Evolutionary conservation across 2,797 vertebrate genomes (phyloP), one percentile per base, ranked within the genome.

Genomic region (Sebastes matsubarae): DNA sequence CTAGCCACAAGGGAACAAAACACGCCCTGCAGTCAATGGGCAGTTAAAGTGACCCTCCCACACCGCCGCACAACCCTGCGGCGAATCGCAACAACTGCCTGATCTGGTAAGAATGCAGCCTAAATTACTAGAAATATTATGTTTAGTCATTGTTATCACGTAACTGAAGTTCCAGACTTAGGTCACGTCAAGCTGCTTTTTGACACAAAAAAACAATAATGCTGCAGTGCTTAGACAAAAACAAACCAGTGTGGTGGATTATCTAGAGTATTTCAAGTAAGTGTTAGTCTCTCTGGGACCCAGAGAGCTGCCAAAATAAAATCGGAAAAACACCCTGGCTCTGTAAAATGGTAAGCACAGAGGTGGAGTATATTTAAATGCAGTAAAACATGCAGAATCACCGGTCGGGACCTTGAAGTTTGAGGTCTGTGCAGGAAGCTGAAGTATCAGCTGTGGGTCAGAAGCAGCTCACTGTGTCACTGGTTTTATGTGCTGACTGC

Each of bases 371-470:
- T 10, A 55, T 77, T 68, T 72, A 69, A 77, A 76, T 70, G 11
- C 10, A 42, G 9, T 14, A 8, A 58, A 74, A 34, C 25, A 64
- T 71, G 68, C 52, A 63, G 24, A 27, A 14, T 12, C 38, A 20
- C 38, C 38, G 69, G 11, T 24, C 0, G 7, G 34, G 13, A 38
- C 27, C 24, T 34, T 72, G 42, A 68, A 67, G 58, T 68, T 68
- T 27, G 58, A 68, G 29, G 14, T 64, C 68, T 46, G 69, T 14
- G 59, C 79, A 82, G 38, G 72, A 79, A 66, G 54, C 58, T 25
- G 42, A 38, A 46, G 34, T 75, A 74, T 80, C 77, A 30, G 58
- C 72, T 22, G 60, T 54, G 71, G 80, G 80, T 79, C 81, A 78
- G 50, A 65, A 59, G 58, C 32, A 27, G 42, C 68, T 6, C 32